Conservation (phyloP, 1,140 invertebrate species). For the Neotoxoptera formosana region DNA sequence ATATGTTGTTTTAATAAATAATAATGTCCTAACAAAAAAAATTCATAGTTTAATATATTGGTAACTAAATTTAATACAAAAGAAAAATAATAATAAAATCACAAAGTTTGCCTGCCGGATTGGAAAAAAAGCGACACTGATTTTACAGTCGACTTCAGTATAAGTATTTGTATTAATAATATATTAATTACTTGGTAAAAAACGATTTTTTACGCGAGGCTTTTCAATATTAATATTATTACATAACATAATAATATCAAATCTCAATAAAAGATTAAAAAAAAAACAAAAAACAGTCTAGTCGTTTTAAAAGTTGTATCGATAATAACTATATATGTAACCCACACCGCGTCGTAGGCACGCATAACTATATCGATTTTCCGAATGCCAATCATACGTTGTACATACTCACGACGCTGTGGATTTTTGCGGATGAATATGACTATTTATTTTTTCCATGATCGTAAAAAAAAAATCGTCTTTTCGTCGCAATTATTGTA, state of each 20-base stretch:
- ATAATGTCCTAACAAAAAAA: conserved; percentile 42
- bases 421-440: neutral
- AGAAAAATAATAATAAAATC: conserved; percentile 46
- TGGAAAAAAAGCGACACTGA: neutral
- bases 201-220: conserved; percentile 2
- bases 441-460: neutral
- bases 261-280: conserved; percentile 8
- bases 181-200: conserved; percentile 16
- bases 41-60: conserved; percentile 37
- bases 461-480: neutral
- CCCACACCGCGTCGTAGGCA: neutral
- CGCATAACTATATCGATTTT: neutral
- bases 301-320: conserved; percentile 32
- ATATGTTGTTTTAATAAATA: conserved; percentile 50
- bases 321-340: neutral
- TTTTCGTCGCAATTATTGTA: neutral
- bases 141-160: neutral
- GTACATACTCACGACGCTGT: neutral
- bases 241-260: neutral
- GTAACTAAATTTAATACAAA: conserved; percentile 55
- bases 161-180: neutral
- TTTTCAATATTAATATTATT: conserved; percentile 11
- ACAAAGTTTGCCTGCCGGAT: conserved; percentile 28
- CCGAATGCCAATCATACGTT: neutral
- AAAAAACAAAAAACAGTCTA: conserved; percentile 36